Evolutionary conservation across 1,140 invertebrate species (phyloP).

Genomic region (Rhagoletis pomonella): DNA sequence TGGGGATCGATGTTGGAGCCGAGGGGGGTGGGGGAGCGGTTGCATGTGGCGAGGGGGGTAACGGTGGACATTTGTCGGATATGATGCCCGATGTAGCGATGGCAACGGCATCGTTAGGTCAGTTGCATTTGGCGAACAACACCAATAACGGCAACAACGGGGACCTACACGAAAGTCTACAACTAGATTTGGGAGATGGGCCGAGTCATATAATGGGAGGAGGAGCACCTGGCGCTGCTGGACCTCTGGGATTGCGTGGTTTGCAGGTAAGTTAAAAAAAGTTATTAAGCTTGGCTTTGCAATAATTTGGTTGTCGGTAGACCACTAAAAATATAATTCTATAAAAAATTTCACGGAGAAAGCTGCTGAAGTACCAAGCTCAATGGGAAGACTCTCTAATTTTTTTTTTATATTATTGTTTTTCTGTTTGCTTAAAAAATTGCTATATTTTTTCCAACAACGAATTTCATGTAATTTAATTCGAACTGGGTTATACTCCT

Average conservation of each 20-base stretch:
- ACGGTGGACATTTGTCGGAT: constrained; percentile 83
- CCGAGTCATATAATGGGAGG: constrained; percentile 77
- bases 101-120: constrained; percentile 84
- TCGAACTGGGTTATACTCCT: too few relatives aligned
- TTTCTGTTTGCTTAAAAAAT: too few relatives aligned
- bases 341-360: too few relatives aligned
- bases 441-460: too few relatives aligned
- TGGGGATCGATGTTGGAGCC: constrained; percentile 63
- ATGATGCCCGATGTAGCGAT: constrained; percentile 93
- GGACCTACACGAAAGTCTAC: constrained; percentile 75
- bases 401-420: too few relatives aligned
- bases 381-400: too few relatives aligned
- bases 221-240: constrained; percentile 61
- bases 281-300: too few relatives aligned
- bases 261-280: constrained; percentile 71
- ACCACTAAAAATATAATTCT: too few relatives aligned
- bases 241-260: constrained; percentile 62
- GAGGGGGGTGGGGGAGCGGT: constrained; percentile 63
- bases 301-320: too few relatives aligned
- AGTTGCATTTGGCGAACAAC: constrained; percentile 76
- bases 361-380: too few relatives aligned
- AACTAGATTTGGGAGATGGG: constrained; percentile 87
- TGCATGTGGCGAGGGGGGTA: constrained; percentile 60
- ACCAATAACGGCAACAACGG: constrained; percentile 50
- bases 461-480: too few relatives aligned